Base-by-base conservation (phyloP, 2,888 invertebrate genomes). In the Machimus rusticus region DNA sequence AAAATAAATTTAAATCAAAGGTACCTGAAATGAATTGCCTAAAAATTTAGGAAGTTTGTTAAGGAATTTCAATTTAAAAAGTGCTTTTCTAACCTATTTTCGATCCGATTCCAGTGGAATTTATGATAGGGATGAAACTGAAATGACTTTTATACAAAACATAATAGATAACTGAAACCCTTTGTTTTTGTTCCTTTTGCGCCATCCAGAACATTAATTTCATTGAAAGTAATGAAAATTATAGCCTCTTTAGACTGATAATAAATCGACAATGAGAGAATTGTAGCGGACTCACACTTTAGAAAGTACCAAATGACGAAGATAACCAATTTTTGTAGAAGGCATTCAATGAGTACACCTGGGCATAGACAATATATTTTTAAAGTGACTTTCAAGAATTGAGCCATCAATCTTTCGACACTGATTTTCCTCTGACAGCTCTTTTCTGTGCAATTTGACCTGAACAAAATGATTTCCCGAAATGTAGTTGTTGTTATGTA, bases 341-440 rank as follows among this genome's bases (percentile, higher is more conserved):
- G 39, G 55, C 37, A 39, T 34, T 34, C 82, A 23, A 1, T n/a
- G 82, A 57, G 37, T 82, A 82, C 82, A 82, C 82, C 82, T 82
- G 82, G 66, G 82, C 34, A 66, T 57, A 66, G 66, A 57, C 66
- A 82, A 57, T 37, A 66, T 82, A 82, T 82, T 82, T 66, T 82
- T 82, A 82, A 82, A 82, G 82, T 82, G 82, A 82, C 57, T 82
- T 82, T 82, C 82, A 82, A 82, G 37, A 82, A 82, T 66, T 82
- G 57, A 82, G 66, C 31, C 37, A 82, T 82, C 82, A 37, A 82
- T 82, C 82, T 66, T 82, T n/a, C 14, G 14, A 39, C 34, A 37
- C 57, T 66, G 82, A 82, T 82, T 82, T 82, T 19, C 66, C 57
- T 37, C 37, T 82, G 82, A 82, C 66, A 82, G 57, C 82, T 57